Percentiles rank a stretch among this genome's conserved stretches.
Conservation (phyloP, 1,140 invertebrate species). For the Drosophila biarmipes region DNA sequence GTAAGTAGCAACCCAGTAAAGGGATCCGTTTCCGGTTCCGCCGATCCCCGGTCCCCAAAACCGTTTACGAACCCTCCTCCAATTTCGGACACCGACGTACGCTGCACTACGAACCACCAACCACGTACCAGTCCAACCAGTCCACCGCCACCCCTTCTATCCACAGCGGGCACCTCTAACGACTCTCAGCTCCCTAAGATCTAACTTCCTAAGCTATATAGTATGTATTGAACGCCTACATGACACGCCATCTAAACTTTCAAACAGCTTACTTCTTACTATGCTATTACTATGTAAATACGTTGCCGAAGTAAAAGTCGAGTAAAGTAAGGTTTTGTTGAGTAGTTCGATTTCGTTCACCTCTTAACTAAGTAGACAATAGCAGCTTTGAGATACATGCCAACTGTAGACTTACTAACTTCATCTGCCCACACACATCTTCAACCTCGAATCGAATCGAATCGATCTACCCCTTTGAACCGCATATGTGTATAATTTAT, state of each 20-base stretch:
- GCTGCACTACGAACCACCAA: slow-evolving; percentile 43
- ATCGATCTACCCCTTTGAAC: slow-evolving; percentile 1
- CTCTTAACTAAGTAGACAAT: slow-evolving; percentile 19
- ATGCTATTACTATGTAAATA: slow-evolving; percentile 22
- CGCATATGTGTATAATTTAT: slow-evolving; percentile 32
- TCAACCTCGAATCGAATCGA: slow-evolving; percentile 4
- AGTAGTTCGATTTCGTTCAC: slow-evolving; percentile 41
- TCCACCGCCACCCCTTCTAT: slow-evolving; percentile 7
- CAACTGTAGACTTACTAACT: slow-evolving; percentile 15
- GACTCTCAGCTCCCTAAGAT: slow-evolving; percentile 8
- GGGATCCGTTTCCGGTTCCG: slow-evolving; percentile 24
- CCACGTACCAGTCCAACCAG: slow-evolving; percentile 1
- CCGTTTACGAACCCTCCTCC: slow-evolving; percentile 8
- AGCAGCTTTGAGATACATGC: slow-evolving; percentile 14
- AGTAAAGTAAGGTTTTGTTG: slow-evolving; percentile 41
- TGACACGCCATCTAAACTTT: slow-evolving; percentile 1
- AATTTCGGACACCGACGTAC: slow-evolving; percentile 22
- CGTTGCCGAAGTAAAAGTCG: slow-evolving; percentile 19
- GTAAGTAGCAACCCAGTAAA: slow-evolving; percentile 81
- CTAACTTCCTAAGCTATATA: slow-evolving; percentile 28
- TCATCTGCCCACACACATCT: slow-evolving; percentile 42
- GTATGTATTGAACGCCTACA: slow-evolving; percentile 34
- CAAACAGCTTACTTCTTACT: slow-evolving; percentile 15
- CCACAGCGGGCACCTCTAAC: slow-evolving; percentile 21
- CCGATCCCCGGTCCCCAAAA: slow-evolving; percentile 2